Conservation (phyloP, 1,140 invertebrate genomes). For the Gonioctena quinquepunctata region DNA sequence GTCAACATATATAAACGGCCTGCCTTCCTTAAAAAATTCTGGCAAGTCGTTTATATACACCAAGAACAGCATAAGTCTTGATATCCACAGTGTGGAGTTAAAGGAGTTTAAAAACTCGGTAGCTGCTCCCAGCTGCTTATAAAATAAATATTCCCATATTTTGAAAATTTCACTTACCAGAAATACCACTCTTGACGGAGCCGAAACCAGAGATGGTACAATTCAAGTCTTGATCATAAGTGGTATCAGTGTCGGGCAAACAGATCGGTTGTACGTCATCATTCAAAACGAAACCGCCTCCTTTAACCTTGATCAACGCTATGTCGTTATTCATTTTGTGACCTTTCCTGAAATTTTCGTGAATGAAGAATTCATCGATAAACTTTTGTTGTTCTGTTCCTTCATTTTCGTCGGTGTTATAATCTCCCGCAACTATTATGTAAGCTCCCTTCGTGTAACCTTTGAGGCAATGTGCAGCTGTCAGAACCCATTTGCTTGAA, state of each 20-base stretch:
- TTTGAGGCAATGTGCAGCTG: slow-evolving; percentile 79
- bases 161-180: slow-evolving; percentile 56
- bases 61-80: too few relatives aligned
- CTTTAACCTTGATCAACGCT: slow-evolving; percentile 70
- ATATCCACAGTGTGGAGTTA: too few relatives aligned
- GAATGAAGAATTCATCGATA: slow-evolving; percentile 70
- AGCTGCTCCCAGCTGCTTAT: too few relatives aligned
- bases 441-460: slow-evolving; percentile 70
- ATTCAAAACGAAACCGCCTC: slow-evolving; percentile 66
- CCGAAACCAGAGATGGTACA: slow-evolving; percentile 84
- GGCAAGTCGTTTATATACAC: too few relatives aligned
- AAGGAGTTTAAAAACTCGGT: too few relatives aligned
- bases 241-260: slow-evolving; percentile 62
- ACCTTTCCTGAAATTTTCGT: slow-evolving; percentile 68
- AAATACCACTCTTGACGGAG: slow-evolving; percentile 63
- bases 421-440: slow-evolving; percentile 72
- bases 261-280: slow-evolving; percentile 76
- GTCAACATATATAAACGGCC: too few relatives aligned
- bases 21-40: too few relatives aligned
- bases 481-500: slow-evolving; percentile 69
- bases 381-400: slow-evolving; percentile 67
- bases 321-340: slow-evolving; percentile 76
- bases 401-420: slow-evolving; percentile 69
- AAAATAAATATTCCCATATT: too few relatives aligned
- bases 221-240: slow-evolving; percentile 63